Evolutionary conservation across 2,797 vertebrate genomes (phyloP), one percentile per base, ranked within the genome.

Genomic region (Tadarida brasiliensis): DNA sequence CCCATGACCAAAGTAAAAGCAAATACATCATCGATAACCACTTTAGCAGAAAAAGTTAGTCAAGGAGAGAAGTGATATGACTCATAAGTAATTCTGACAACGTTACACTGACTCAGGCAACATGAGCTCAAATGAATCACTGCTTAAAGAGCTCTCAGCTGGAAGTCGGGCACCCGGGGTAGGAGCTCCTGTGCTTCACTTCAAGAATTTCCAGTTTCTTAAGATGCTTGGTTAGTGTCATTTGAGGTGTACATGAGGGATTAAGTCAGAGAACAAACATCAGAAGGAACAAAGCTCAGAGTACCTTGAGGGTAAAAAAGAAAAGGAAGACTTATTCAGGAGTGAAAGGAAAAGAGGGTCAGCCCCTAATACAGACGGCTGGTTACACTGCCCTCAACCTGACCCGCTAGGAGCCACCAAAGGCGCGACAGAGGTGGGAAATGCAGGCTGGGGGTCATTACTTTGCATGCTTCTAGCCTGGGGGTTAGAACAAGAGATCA

Each of bases 201-300:
- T 96, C 92, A 91, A 87, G 91, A 95, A 92, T 95, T 96, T 97
- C 90, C 87, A 95, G 93, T 96, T 96, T 95, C 63, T 95, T 59
- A 28, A 93, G 35, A 76, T 39, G 20, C 54, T 92, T 65, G 59
- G 59, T 93, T 84, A 54, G 61, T 26, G 84, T 85, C 93, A 87
- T 65, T 28, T 68, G 61, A 94, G 65, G 61, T 19, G 0, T 57
- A 11, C 7, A n/a, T 84, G 39, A 84, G 61, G 56, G 71, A 93
- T 97, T 91, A 81, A 65, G 16, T 63, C 51, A 94, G 77, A 91
- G 44, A 90, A 76, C 26, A 89, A 95, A 88, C 54, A 70, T 2
- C 63, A 20, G 54, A 65, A 87, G 67, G 65, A 91, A 71, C 68
- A 74, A 80, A 95, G 78, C 35, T 91, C 71, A 39, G 26, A 65